Base-by-base conservation (phyloP, 1,140 invertebrate genomes). In the Nasonia longicornis region DNA sequence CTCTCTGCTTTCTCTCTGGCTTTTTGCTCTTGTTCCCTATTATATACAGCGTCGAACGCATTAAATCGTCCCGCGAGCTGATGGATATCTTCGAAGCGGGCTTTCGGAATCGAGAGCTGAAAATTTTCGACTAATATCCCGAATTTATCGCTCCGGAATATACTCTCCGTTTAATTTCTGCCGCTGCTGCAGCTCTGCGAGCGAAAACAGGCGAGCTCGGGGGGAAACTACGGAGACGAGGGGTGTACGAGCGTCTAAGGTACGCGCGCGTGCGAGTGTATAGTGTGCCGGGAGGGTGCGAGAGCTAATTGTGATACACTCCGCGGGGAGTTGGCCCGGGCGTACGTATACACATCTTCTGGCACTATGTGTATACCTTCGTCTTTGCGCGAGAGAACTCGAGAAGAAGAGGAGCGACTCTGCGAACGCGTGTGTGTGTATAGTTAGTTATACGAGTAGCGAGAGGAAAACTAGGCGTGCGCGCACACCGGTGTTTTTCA, bases 401-500 rank as follows among this genome's bases (percentile, higher is more conserved):
- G 89, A 89, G 88, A 89, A 89, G 87, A 86, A 88, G 86, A 82
- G 85, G 85, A 85, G 83, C 83, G 85, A 78, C 35, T 4, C 38
- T 20, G 70, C 64, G 10, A 87, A 85, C 86, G 82, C 83, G 71
- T 73, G 87, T 87, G 89, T 87, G 71, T 73, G 87, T 87, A 89
- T 87, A 22, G 66, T 78, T 78, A 78, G 26, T 52, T 69, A 78
- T 64, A 45, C 74, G 26, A 22, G 29, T 6, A 14, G n/a, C 6
- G 52, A 66, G 64, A 66, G 22, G 22, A n/a, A n/a, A 20, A 58
- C 58, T 35, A 71, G 42, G 6, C 48, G 70, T 29, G 67, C 58
- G 52, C 8, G 14, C n/a, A 20, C 12, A 20, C 12, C 73, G 85
- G 91, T 95, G 94, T 95, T 95, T 95, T 95, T 95, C 94, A 95